A percentile compares a stretch with the other conserved stretches of the same genome.
These are phyloP conservation scores for Pelecanus crispus DNA, from an alignment of 2,113 vertebrate genomes.

Conservation along the genomic window DNA sequence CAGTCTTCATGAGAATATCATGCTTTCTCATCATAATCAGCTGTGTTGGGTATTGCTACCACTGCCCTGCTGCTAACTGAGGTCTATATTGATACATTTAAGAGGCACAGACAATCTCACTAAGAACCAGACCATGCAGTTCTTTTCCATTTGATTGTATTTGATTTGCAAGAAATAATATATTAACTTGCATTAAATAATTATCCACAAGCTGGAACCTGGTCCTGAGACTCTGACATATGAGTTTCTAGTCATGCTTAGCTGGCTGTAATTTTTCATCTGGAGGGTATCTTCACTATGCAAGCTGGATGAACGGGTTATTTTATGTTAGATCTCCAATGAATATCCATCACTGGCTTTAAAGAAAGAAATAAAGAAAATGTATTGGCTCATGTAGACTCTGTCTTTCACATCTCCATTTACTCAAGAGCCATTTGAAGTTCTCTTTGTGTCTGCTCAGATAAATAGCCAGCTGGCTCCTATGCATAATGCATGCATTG, in stretches of 20 bases:
- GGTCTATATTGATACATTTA: background rate
- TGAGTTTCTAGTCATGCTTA: background rate
- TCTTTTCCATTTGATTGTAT: background rate
- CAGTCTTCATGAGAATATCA: background rate
- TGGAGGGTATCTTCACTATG: background rate
- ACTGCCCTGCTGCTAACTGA: background rate
- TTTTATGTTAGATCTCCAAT: constrained; percentile 4
- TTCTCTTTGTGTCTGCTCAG: background rate
- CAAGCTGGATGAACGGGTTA: background rate
- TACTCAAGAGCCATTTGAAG: background rate
- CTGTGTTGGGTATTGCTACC: background rate
- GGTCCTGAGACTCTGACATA: background rate
- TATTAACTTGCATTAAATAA: constrained; percentile 11
- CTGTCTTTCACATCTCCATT: background rate
- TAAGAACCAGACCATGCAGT: background rate
- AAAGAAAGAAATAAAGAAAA: constrained; percentile 21
- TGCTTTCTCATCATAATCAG: background rate
- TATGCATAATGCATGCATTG: background rate
- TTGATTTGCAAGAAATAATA: constrained; percentile 11
- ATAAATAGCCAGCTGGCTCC: background rate
- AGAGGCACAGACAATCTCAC: background rate
- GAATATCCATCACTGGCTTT: background rate
- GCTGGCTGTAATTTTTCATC: constrained; percentile 29
- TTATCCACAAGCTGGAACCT: background rate
- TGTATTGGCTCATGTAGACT: background rate